phyloP scores from a whole-genome alignment of 2,113 vertebrate genomes.

The Gnathonemus longibarbis region DNA sequence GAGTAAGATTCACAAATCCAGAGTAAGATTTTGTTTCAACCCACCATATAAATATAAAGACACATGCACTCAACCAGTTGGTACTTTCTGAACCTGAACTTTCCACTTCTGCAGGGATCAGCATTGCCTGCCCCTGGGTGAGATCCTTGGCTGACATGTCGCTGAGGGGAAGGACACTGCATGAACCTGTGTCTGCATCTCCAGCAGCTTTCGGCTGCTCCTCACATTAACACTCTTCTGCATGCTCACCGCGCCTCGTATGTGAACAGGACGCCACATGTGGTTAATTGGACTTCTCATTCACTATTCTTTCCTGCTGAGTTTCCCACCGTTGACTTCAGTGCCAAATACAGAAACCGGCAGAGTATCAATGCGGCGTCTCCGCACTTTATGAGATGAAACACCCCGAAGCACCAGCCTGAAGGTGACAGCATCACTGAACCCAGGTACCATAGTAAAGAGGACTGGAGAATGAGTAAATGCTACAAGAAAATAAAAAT shows the following conservation, averaged over 20 bases:
- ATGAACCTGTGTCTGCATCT: neutral
- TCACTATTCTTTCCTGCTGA: neutral
- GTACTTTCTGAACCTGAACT: neutral
- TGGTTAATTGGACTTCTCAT: neutral
- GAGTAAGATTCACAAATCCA: neutral
- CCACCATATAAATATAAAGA: neutral
- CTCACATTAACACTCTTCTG: neutral
- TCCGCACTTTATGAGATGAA: neutral
- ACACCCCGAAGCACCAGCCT: neutral
- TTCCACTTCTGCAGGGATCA: neutral
- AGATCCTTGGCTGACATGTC: neutral
- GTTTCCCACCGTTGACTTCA: neutral
- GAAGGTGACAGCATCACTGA: neutral
- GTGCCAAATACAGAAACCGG: neutral
- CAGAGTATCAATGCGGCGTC: neutral
- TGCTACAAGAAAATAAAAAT: neutral
- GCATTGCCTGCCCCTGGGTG: neutral
- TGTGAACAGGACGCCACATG: neutral
- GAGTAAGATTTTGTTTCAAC: neutral
- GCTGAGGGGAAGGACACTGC: neutral
- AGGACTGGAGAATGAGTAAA: neutral
- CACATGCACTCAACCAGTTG: neutral
- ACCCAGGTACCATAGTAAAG: neutral
- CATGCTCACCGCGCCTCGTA: neutral
- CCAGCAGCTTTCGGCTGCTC: neutral